Percentiles rank a stretch among this genome's conserved stretches.
Evolutionary conservation across 2,888 invertebrate genomes (phyloP).

Genomic region (Boloria euphrosyne): DNA sequence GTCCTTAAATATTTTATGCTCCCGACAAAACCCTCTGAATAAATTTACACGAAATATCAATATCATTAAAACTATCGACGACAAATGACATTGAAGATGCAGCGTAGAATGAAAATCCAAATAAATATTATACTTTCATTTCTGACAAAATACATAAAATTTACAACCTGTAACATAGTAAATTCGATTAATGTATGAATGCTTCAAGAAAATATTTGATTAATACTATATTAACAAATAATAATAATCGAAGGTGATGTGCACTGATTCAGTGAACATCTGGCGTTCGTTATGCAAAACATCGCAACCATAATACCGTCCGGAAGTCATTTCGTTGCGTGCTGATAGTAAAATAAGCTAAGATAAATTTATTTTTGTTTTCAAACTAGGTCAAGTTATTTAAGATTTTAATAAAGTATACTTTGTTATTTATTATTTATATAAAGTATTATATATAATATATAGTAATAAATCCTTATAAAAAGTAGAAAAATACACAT

Average conservation of each 20-base stretch:
- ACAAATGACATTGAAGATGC: slow-evolving; percentile 1
- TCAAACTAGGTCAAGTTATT: slow-evolving; percentile 5
- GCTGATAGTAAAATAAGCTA: slow-evolving; percentile 10
- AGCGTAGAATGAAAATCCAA: too few species aligned
- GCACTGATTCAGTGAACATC: slow-evolving; percentile 66
- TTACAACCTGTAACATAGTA: background rate
- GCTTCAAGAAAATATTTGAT: slow-evolving; percentile 23
- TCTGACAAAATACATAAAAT: background rate
- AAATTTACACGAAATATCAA: slow-evolving; percentile 20
- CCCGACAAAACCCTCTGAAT: slow-evolving; percentile 16
- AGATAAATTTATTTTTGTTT: slow-evolving; percentile 5
- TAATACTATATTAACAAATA: slow-evolving; percentile 28
- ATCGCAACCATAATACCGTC: slow-evolving; percentile 47
- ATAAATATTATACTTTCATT: too few species aligned
- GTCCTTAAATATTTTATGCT: slow-evolving; percentile 20
- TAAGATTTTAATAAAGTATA: background rate
- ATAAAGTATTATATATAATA: too few species aligned
- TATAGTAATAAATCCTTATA: too few species aligned
- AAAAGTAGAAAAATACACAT: too few species aligned
- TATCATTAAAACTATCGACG: slow-evolving; percentile 6
- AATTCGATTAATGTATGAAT: background rate
- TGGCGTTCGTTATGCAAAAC: slow-evolving; percentile 59
- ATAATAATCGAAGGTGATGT: slow-evolving; percentile 45
- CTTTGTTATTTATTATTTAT: too few species aligned
- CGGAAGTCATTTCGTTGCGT: slow-evolving; percentile 29